Conservation (phyloP, 2,113 vertebrate species). For the Rattus norvegicus region DNA sequence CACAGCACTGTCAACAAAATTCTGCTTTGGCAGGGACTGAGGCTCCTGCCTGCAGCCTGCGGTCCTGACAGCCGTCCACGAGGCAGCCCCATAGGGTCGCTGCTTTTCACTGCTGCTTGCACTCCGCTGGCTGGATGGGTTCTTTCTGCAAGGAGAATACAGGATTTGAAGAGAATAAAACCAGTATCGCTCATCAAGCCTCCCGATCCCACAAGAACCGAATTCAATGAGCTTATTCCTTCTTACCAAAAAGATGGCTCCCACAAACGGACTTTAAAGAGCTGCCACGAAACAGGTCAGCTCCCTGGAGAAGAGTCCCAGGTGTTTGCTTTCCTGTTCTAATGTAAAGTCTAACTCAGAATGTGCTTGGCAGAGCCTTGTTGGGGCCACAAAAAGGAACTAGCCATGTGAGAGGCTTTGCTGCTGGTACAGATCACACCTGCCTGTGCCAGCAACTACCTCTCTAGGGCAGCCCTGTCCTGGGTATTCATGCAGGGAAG, state of each 20-base stretch:
- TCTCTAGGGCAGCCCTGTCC: background rate
- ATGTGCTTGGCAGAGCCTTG: background rate
- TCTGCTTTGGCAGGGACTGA: constrained; percentile 84
- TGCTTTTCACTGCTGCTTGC: constrained; percentile 97
- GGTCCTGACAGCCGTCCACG: background rate
- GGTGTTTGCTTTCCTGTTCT: background rate
- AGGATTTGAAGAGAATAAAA: background rate
- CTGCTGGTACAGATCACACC: too few relatives aligned
- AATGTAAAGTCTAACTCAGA: background rate
- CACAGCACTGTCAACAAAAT: constrained; percentile 84
- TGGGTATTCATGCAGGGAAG: background rate
- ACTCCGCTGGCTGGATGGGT: constrained; percentile 95
- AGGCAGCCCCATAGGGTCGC: background rate
- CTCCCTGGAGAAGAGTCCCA: background rate
- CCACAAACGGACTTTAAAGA: background rate
- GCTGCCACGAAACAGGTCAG: background rate
- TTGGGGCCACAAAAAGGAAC: background rate
- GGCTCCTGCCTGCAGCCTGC: constrained; percentile 86
- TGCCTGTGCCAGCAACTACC: background rate
- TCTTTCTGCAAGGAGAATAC: constrained; percentile 90
- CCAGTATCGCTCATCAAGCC: fast-evolving
- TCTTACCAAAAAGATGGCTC: too few relatives aligned
- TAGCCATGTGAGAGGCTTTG: background rate
- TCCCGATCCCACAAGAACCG: background rate
- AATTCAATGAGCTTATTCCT: too few relatives aligned